phyloP scores from a whole-genome alignment of 2,113 vertebrate genomes.

The Telmatochromis sp. region DNA sequence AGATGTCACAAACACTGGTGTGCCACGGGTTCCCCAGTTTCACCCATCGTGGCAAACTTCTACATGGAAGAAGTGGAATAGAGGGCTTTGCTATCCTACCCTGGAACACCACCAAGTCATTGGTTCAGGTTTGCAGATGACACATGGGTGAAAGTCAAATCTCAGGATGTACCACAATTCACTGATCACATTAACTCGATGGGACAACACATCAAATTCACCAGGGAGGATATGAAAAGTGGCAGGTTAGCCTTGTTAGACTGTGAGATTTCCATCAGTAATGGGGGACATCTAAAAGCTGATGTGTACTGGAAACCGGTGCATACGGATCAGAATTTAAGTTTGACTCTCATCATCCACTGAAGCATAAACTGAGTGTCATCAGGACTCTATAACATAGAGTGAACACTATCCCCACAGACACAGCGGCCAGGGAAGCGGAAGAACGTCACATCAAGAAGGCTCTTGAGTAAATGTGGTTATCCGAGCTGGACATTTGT shows the following conservation, averaged over 20 bases:
- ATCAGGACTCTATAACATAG: background rate
- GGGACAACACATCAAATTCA: background rate
- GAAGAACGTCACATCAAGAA: background rate
- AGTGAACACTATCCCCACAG: rapidly evolving
- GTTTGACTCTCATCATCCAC: background rate
- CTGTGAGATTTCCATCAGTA: background rate
- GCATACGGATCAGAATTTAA: background rate
- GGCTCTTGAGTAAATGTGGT: background rate
- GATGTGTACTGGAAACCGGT: background rate
- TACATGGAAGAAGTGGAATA: background rate
- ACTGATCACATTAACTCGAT: background rate
- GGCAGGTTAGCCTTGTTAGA: background rate
- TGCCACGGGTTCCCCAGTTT: background rate
- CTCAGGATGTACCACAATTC: background rate
- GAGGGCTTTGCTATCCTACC: background rate
- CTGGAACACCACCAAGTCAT: background rate
- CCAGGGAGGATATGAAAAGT: background rate
- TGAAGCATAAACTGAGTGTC: rapidly evolving
- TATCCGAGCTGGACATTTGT: background rate
- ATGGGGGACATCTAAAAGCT: background rate
- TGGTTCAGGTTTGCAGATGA: background rate
- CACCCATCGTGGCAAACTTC: rapidly evolving
- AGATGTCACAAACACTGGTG: rapidly evolving
- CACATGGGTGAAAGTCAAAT: background rate
- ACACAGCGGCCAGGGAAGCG: background rate